These are phyloP conservation scores for Nycticryphes semicollaris DNA, from an alignment of 2,113 vertebrate genomes.

Conservation along the genomic window DNA sequence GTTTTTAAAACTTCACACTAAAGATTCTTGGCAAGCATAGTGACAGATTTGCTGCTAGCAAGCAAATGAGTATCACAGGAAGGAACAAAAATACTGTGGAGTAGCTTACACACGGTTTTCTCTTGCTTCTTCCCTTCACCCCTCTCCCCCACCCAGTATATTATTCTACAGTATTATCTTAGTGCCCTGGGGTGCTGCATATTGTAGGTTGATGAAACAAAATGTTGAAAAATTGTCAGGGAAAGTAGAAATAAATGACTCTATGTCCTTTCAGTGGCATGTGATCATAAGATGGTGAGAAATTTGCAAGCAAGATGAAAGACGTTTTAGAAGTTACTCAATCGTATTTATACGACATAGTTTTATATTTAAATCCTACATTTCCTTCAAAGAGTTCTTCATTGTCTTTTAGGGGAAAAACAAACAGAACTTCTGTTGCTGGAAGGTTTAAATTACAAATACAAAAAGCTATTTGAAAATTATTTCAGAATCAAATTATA, in stretches of 20 bases:
- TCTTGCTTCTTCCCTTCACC: fast-evolving
- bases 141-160: fast-evolving
- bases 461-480: neutral
- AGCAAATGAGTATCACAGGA: neutral
- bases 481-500: neutral
- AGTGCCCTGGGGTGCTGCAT: neutral
- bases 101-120: neutral
- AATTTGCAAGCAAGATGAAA: neutral
- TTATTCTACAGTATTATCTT: neutral
- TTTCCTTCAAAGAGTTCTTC: neutral
- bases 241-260: neutral
- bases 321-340: neutral
- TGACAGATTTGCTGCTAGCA: neutral
- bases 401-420: neutral
- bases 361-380: neutral
- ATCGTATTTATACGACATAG: neutral
- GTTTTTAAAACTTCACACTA: neutral
- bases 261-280: neutral
- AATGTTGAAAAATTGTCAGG: neutral
- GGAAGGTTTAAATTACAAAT: neutral
- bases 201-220: neutral
- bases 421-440: neutral
- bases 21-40: neutral
- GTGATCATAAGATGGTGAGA: neutral
- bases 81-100: neutral